These are phyloP conservation scores for Microchrysa polita DNA, from an alignment of 2,888 invertebrate species.

Conservation along the genomic window DNA sequence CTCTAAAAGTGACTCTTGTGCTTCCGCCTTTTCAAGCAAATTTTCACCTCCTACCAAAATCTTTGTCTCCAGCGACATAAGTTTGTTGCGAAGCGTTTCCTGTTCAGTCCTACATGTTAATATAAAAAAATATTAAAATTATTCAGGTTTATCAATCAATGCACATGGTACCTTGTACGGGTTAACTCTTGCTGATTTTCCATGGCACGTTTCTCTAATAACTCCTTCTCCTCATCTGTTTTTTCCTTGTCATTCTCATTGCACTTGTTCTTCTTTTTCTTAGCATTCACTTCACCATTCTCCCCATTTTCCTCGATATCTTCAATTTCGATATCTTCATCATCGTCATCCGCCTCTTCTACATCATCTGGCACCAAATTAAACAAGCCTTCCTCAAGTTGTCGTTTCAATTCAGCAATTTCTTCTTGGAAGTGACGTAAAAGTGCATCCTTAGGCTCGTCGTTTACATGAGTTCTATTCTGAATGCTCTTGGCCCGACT, in stretches of 20 bases:
- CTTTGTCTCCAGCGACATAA: conserved; percentile 91
- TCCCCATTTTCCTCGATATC: conserved; percentile 69
- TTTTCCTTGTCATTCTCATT: conserved; percentile 61
- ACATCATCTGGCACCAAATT: conserved; percentile 61
- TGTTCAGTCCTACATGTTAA: conserved; percentile 69
- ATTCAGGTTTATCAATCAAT: not conserved
- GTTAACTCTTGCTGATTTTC: conserved; percentile 80
- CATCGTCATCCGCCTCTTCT: conserved; percentile 68
- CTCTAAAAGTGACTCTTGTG: conserved; percentile 88
- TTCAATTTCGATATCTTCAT: conserved; percentile 61
- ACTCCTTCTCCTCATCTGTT: conserved; percentile 71
- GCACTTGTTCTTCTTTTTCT: conserved; percentile 60
- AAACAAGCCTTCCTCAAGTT: conserved; percentile 75
- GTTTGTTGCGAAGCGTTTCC: conserved; percentile 82
- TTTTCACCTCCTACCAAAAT: conserved; percentile 98
- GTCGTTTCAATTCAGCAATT: conserved; percentile 89
- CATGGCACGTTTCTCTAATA: conserved; percentile 71
- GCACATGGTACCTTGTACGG: conserved; percentile 72
- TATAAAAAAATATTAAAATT: conserved; percentile 10
- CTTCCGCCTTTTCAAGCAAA: conserved; percentile 94
- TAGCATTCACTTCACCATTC: conserved; percentile 68
- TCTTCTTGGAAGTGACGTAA: conserved; percentile 96
- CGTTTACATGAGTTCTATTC: conserved; percentile 95
- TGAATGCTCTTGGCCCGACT: conserved; percentile 98
- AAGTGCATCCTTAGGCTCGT: conserved; percentile 96